Evolutionary conservation across 2,797 vertebrate genomes (phyloP).

Genomic region (Clarias fuscus): DNA sequence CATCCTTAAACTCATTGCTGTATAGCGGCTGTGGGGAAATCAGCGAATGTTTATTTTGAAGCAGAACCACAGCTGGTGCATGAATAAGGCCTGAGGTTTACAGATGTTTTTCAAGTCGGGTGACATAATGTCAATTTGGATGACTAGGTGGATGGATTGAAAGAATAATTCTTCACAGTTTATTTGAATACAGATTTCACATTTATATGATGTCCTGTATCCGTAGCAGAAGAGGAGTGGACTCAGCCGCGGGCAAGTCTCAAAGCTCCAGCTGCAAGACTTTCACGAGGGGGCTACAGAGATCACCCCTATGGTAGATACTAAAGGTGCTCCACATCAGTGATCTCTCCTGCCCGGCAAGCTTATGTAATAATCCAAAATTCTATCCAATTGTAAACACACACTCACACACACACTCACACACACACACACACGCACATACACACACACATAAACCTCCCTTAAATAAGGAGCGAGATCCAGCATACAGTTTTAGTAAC

Average conservation of each 20-base stretch:
- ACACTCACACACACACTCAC: no score
- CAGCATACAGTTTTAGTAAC: conserved; percentile 74
- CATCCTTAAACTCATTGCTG: conserved; percentile 10
- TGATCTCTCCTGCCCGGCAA: conserved; percentile 83
- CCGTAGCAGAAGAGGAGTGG: conserved; percentile 94
- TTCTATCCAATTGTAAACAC: no score
- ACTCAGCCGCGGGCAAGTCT: conserved; percentile 81
- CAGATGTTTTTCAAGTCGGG: not conserved
- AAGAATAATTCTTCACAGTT: conserved; percentile 3
- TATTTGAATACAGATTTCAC: conserved; percentile 20
- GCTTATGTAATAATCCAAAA: conserved; percentile 70
- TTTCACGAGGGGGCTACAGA: conserved; percentile 94
- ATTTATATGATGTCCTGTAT: conserved; percentile 28
- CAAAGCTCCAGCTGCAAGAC: conserved; percentile 90
- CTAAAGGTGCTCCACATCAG: conserved; percentile 91
- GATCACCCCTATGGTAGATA: conserved; percentile 99
- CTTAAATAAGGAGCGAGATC: conserved; percentile 74
- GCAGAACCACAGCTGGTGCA: conserved; percentile 3
- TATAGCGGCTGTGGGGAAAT: conserved; percentile 25
- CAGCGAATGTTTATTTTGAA: conserved; percentile 13
- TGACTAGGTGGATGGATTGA: not conserved
- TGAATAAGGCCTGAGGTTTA: not conserved
- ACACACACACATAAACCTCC: conserved; percentile 64
- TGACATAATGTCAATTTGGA: not conserved
- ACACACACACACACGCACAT: conserved; percentile 56